Base-by-base conservation (phyloP, 1,140 invertebrate genomes). In the Eubasilissa regina region DNA sequence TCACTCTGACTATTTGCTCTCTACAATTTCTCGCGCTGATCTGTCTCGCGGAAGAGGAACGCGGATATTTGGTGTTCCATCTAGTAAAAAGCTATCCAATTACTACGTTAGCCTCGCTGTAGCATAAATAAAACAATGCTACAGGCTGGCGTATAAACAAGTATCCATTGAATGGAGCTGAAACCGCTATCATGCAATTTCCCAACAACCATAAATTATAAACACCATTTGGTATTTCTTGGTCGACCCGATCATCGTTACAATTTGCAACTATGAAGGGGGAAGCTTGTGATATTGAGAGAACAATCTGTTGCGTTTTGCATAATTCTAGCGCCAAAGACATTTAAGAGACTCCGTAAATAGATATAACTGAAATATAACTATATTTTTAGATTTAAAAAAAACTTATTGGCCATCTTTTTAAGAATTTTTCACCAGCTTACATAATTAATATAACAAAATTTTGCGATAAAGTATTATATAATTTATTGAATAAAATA, bases 231-330 rank as follows among this genome's bases (percentile, higher is more conserved):
- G 64, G n/a, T 1, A n/a, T 15, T 17, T 68, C 43, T 68, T 47
- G 64, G 64, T 47, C 8, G 64, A 48, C n/a, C 44, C 44, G 64
- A 68, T 68, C 15, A 68, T 44, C 17, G 64, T 45, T 68, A 45
- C 47, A 44, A 68, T 17, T 68, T 47, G 43, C 64, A 68, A 68
- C 64, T 17, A 21, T 3, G 9, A 44, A 15, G 11, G 15, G 15
- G 43, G 17, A 68, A 48, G 64, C 47, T 68, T 17, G 64, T 68
- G 15, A 68, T 45, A 68, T 68, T 68, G 44, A 35, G n/a, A 8
- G 15, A 48, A 15, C 64, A 68, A 68, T 68, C 64, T 68, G 64
- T 47, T 68, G 35, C 64, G 44, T 45, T 68, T 68, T 68, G 21
- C 64, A 45, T 68, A 47, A 68, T 45, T 47, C n/a, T 68, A 47